These are phyloP conservation scores for Steatocranus sp. DNA, from an alignment of 2,797 vertebrate species.

Conservation along the genomic window DNA sequence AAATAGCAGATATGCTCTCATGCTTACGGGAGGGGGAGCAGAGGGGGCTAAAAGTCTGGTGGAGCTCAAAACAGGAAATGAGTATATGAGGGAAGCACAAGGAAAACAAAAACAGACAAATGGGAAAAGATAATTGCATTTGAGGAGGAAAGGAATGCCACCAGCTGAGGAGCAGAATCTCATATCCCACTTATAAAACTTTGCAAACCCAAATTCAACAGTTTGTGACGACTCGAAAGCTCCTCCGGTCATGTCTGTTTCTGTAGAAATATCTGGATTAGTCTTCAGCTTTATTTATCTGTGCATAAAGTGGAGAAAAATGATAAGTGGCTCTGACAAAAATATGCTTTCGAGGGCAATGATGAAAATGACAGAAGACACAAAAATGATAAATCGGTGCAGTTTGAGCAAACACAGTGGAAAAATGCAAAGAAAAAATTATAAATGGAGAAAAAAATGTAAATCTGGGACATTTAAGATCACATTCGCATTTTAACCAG, in stretches of 20 bases:
- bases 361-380: neutral
- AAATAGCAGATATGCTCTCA: slow-evolving; percentile 68
- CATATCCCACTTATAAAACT: slow-evolving; percentile 17
- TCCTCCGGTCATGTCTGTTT: neutral
- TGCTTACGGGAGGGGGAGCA: slow-evolving; percentile 14
- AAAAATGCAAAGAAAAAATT: neutral
- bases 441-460: neutral
- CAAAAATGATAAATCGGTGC: neutral
- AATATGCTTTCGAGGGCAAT: neutral
- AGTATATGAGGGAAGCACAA: slow-evolving; percentile 48
- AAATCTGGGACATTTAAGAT: neutral
- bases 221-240: neutral
- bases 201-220: neutral
- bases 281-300: neutral
- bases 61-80: slow-evolving; percentile 75
- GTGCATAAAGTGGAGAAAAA: neutral
- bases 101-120: slow-evolving; percentile 73
- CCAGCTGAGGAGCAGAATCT: slow-evolving; percentile 43
- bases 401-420: neutral
- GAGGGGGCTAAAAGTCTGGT: slow-evolving; percentile 33
- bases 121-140: slow-evolving; percentile 69
- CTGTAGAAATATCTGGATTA: neutral
- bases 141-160: slow-evolving; percentile 47
- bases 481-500: neutral
- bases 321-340: neutral